phyloP scores from a whole-genome alignment of 1,140 invertebrate genomes.

The Wasmannia auropunctata region DNA sequence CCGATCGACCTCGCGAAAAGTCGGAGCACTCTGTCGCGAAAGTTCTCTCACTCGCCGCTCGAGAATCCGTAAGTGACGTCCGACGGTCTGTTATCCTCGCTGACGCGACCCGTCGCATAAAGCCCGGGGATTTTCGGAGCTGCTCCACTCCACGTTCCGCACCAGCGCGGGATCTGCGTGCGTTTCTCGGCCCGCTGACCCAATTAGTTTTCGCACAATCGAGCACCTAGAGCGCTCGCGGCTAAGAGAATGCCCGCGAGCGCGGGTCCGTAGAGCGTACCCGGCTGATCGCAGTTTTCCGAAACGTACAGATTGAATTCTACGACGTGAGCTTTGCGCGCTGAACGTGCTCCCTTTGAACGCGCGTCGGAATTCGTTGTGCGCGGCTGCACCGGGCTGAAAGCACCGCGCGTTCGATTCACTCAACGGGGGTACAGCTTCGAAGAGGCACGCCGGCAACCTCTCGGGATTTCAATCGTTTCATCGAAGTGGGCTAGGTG shows the following conservation, averaged over 20 bases:
- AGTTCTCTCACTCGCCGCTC: not conserved
- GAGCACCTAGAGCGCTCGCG: constrained; percentile 25
- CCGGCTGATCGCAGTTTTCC: constrained; percentile 38
- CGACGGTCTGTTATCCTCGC: not conserved
- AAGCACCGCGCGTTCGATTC: not conserved
- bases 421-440: not conserved
- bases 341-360: constrained; percentile 9
- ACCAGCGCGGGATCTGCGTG: constrained; percentile 67
- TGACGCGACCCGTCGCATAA: not conserved
- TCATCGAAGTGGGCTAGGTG: constrained; percentile 30
- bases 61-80: not conserved
- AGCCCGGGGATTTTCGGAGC: constrained; percentile 62
- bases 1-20: constrained; percentile 8
- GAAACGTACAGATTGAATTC: constrained; percentile 45
- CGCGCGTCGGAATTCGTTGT: constrained; percentile 38
- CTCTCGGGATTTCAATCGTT: not conserved
- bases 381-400: constrained; percentile 17
- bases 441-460: not conserved
- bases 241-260: constrained; percentile 35
- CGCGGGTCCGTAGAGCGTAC: not conserved
- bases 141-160: constrained; percentile 51
- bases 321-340: constrained; percentile 16
- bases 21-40: not conserved
- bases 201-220: constrained; percentile 75
- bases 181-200: constrained; percentile 74